Conservation (phyloP, 2,888 invertebrate genomes). For the Cyrtodaria siliqua region DNA sequence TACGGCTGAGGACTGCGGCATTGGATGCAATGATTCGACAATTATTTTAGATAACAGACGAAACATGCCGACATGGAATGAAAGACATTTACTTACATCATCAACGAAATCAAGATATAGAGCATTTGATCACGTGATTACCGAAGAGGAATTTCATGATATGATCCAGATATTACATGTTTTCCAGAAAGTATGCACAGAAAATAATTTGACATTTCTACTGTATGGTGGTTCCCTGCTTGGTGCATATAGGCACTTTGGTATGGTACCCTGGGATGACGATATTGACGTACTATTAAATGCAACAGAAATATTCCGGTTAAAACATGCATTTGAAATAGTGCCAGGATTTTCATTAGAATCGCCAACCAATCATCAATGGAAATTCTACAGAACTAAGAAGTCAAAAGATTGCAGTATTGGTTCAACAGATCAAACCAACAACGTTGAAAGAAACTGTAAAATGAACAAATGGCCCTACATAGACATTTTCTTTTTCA, state of each 20-base stretch:
- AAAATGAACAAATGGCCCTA: constrained; percentile 54
- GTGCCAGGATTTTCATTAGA: constrained; percentile 32
- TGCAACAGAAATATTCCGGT: constrained; percentile 27
- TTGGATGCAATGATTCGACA: constrained; percentile 1
- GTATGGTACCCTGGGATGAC: constrained; percentile 70
- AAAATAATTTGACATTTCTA: constrained; percentile 48
- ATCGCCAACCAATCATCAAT: constrained; percentile 43
- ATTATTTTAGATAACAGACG: neutral
- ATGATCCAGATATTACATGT: constrained; percentile 32
- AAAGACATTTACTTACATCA: constrained; percentile 24
- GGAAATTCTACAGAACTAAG: constrained; percentile 62
- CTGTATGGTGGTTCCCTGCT: constrained; percentile 68
- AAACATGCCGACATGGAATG: constrained; percentile 26
- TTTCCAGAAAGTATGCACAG: constrained; percentile 33
- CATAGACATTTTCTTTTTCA: constrained; percentile 63
- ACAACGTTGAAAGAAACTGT: neutral
- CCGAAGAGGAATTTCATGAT: constrained; percentile 14
- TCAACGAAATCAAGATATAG: constrained; percentile 24
- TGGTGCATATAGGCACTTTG: constrained; percentile 64
- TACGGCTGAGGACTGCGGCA: too few relatives aligned
- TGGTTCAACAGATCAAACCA: neutral
- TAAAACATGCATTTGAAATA: constrained; percentile 27
- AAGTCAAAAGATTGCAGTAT: neutral
- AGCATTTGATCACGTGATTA: constrained; percentile 49
- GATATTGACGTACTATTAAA: constrained; percentile 67